Conservation (phyloP, 2,888 invertebrate species). For the Scaptomyza parva region DNA sequence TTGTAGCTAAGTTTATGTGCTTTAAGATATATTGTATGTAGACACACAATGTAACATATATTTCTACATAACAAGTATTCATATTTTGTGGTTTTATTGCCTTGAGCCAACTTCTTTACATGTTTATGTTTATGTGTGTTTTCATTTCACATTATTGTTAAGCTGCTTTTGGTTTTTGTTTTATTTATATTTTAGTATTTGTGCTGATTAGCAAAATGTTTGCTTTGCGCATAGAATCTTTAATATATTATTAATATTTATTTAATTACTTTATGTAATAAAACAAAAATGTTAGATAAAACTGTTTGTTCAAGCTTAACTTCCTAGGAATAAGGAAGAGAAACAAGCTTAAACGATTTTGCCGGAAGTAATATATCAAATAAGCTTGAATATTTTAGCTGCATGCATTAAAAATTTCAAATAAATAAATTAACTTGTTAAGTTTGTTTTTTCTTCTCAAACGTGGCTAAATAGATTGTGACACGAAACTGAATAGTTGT, state of each 20-base stretch:
- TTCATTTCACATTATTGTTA: slow-evolving; percentile 36
- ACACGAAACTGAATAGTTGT: slow-evolving; percentile 1
- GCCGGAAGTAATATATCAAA: not conserved
- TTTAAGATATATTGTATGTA: slow-evolving; percentile 27
- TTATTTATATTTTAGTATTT: slow-evolving; percentile 20
- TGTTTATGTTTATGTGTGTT: not conserved
- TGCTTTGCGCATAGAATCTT: not conserved
- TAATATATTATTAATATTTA: not conserved
- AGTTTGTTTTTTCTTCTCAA: not conserved
- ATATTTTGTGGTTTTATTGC: slow-evolving; percentile 46
- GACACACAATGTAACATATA: slow-evolving; percentile 3
- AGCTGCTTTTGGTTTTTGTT: slow-evolving; percentile 31
- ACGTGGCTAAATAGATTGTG: not conserved
- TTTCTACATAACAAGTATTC: slow-evolving; percentile 18
- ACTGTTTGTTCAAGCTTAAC: not conserved
- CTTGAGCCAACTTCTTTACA: slow-evolving; percentile 9
- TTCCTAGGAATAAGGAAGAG: not conserved
- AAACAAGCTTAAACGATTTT: not conserved
- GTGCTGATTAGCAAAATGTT: slow-evolving; percentile 25
- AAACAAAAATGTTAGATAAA: not conserved
- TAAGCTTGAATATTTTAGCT: too few relatives aligned
- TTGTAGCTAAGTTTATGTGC: slow-evolving; percentile 53
- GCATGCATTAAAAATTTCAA: not conserved
- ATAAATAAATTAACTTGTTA: slow-evolving; percentile 10
- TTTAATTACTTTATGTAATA: not conserved